Percentiles rank a stretch among this genome's conserved stretches.
Evolutionary conservation across 2,888 invertebrate genomes (phyloP).

Genomic region (Chorisops tibialis): DNA sequence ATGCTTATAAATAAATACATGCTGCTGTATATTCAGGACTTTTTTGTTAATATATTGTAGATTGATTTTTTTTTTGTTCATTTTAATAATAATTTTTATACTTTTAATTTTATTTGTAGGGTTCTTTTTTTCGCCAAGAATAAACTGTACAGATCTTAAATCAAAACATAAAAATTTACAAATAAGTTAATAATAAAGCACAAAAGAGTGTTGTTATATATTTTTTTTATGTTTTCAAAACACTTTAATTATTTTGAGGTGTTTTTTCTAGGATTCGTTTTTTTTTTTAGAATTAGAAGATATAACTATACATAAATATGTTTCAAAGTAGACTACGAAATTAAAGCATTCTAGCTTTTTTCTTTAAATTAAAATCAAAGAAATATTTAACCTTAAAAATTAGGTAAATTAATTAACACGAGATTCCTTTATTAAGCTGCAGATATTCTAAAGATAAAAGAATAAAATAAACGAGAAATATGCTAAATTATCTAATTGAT

Average conservation of each 20-base stretch:
- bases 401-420: background rate
- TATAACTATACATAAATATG: too few relatives aligned
- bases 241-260: too few relatives aligned
- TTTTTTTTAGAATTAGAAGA: too few relatives aligned
- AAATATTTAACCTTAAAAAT: background rate
- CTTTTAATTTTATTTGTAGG: constrained; percentile 13
- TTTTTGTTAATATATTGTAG: constrained; percentile 17
- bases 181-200: constrained; percentile 31
- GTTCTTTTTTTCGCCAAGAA: background rate
- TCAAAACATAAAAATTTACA: constrained; percentile 27
- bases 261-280: background rate
- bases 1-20: constrained; percentile 32
- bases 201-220: background rate
- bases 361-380: too few relatives aligned
- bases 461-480: too few relatives aligned
- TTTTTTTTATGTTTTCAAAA: background rate
- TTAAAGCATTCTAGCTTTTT: too few relatives aligned
- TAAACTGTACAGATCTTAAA: constrained; percentile 21
- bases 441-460: constrained; percentile 1
- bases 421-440: constrained; percentile 1
- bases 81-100: constrained; percentile 2
- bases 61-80: background rate
- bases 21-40: constrained; percentile 23
- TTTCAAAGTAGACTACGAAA: too few relatives aligned
- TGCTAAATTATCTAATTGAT: too few relatives aligned